phyloP scores from a whole-genome alignment of 2,113 vertebrate species.

The Psittacula cyanocephala region DNA sequence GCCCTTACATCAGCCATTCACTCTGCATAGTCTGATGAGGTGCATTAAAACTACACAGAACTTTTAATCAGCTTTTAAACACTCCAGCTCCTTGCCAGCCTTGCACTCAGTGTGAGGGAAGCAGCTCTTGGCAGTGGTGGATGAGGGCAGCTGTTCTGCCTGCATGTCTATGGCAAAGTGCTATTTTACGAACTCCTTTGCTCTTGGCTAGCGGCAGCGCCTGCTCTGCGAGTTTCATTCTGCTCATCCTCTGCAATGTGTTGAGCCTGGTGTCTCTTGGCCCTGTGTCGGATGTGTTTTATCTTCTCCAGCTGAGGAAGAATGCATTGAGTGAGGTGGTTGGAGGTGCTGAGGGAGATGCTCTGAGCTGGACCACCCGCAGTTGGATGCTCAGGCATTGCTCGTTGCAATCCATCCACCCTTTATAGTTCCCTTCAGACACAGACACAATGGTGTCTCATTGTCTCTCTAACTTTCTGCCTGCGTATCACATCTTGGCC shows the following conservation, averaged over 20 bases:
- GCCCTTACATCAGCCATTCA: background rate
- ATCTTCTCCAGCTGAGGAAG: background rate
- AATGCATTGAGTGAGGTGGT: rapidly evolving
- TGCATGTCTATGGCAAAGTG: background rate
- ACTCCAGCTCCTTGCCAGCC: background rate
- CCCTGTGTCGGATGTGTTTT: rapidly evolving
- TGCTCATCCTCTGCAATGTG: rapidly evolving
- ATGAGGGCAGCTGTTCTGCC: background rate
- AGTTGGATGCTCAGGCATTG: background rate
- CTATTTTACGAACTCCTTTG: background rate
- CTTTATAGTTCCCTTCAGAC: background rate
- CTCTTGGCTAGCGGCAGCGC: background rate
- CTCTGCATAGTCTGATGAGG: background rate
- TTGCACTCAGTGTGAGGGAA: background rate
- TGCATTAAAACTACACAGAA: background rate
- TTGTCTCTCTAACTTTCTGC: background rate
- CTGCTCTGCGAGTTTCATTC: background rate
- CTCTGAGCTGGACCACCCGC: rapidly evolving
- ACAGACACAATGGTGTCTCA: background rate
- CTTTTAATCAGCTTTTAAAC: conserved; percentile 17
- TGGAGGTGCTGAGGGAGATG: background rate
- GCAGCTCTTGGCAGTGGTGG: background rate
- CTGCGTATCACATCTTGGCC: background rate
- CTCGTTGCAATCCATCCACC: background rate
- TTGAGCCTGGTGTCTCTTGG: background rate